Base-by-base conservation (phyloP, 1,140 invertebrate genomes). In the Megalopta genalis region DNA sequence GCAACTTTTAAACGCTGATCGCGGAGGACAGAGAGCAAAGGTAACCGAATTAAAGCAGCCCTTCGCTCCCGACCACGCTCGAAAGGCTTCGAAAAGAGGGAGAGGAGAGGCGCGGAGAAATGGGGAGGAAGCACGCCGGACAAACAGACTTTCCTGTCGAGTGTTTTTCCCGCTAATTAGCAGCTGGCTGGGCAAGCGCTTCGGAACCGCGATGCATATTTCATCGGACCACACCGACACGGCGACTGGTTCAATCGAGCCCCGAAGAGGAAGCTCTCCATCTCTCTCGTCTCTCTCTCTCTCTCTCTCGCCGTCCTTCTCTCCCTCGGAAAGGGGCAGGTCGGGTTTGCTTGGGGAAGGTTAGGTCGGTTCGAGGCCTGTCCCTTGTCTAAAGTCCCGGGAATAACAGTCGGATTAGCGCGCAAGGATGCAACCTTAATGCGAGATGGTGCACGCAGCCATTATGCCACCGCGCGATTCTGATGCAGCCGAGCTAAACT, bases 371-470 rank as follows among this genome's bases (percentile, higher is more conserved):
- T 84, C 82, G 73, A 77, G 82, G 67, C 60, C 73, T 64, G 81
- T 73, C 64, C 64, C 68, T 49, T 49, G 78, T 81, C 82, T 77
- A 85, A 78, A 85, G 83, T 85, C 82, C 65, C 57, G 73, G 71
- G 82, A 84, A 85, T 84, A 84, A 84, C 83, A 84, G 82, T 70
- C 59, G 82, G 83, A 85, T 85, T 85, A 85, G 78, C 78, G 78
- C 46, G 27, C 64, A 49, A 66, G 78, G 65, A 85, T 81, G 83
- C 83, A 77, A 54, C 82, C 63, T 84, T 81, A 81, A 81, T 81
- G 64, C 83, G 49, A 65, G 76, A 16, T 62, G 16, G 27, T 37
- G 75, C 74, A 39, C 62, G 60, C 75, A 64, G 77, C 66, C 81
- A 64, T 84, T 80, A 74, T 83, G 83, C 81, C 70, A 23, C 69